A percentile compares a stretch with the other conserved stretches of the same genome.
These are phyloP conservation scores for Piaya cayana DNA, from an alignment of 2,113 vertebrate species.

Conservation along the genomic window DNA sequence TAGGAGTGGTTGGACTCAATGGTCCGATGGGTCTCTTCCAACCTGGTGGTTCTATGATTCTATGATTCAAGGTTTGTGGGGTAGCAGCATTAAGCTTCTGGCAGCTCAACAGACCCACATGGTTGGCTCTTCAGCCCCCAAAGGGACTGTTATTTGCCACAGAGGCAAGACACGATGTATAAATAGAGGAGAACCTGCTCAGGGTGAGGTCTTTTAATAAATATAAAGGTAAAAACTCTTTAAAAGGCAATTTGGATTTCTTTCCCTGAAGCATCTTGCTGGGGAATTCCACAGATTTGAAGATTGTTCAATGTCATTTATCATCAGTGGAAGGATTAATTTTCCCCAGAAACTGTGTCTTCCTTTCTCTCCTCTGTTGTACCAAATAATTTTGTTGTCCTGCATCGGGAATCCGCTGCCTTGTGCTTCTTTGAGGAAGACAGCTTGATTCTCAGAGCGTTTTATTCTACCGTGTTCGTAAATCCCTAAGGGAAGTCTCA, in stretches of 20 bases:
- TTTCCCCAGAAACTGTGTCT: rapidly evolving
- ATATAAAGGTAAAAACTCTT: background rate
- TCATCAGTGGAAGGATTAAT: background rate
- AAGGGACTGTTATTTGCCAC: background rate
- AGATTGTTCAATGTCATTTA: no score
- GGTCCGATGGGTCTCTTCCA: no score
- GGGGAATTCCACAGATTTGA: background rate
- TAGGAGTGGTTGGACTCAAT: no score
- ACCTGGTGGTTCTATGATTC: no score
- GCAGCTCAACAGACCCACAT: background rate
- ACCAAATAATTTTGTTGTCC: background rate
- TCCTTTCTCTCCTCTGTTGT: background rate
- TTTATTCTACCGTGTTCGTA: background rate
- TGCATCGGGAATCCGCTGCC: background rate
- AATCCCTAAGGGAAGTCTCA: background rate
- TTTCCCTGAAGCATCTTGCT: background rate
- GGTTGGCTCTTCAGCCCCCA: background rate
- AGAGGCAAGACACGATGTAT: background rate
- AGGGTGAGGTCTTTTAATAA: background rate
- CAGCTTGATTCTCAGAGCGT: background rate
- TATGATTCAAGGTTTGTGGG: background rate
- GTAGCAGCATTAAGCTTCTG: background rate
- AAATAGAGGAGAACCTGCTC: background rate
- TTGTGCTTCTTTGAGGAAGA: background rate
- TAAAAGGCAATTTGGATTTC: background rate